Evolutionary conservation across 2,888 invertebrate genomes (phyloP).

Genomic region (Steinernema hermaphroditum): DNA sequence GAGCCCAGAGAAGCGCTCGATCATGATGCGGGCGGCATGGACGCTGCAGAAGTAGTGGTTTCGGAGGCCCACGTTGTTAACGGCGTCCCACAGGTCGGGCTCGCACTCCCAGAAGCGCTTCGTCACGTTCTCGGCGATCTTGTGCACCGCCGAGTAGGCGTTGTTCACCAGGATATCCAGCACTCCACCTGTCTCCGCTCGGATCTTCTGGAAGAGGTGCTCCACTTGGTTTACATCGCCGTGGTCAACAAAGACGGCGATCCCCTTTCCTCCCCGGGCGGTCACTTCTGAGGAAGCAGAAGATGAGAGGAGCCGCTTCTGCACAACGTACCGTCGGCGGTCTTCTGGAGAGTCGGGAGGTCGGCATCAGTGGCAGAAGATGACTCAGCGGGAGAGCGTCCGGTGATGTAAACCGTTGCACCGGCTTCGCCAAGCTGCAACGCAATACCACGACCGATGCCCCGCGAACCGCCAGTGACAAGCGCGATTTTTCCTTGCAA

Average conservation of each 20-base stretch:
- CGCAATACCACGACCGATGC: conserved; percentile 47
- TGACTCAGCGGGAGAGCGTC: conserved; percentile 26
- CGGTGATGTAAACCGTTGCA: conserved; percentile 68
- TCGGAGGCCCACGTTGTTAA: conserved; percentile 69
- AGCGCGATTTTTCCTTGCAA: conserved; percentile 49
- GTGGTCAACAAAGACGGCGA: conserved; percentile 68
- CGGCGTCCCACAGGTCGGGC: conserved; percentile 67
- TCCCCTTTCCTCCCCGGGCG: conserved; percentile 67
- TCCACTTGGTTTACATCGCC: conserved; percentile 66
- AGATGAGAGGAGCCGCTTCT: not conserved
- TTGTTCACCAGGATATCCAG: conserved; percentile 64
- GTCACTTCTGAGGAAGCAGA: conserved; percentile 37
- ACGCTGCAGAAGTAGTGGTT: conserved; percentile 68
- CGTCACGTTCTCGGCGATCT: conserved; percentile 38
- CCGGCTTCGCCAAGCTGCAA: conserved; percentile 68
- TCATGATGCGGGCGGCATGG: conserved; percentile 67
- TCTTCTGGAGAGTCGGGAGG: conserved; percentile 25
- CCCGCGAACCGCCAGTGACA: conserved; percentile 58
- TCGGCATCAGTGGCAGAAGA: conserved; percentile 29
- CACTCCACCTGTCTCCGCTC: conserved; percentile 54
- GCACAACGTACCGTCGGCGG: conserved; percentile 8
- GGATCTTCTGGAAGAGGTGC: conserved; percentile 65
- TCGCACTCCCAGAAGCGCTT: conserved; percentile 67
- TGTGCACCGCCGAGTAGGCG: not conserved
- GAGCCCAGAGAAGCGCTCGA: conserved; percentile 65